Percentiles rank a stretch among this genome's conserved stretches.
phyloP scores from a whole-genome alignment of 2,113 vertebrate species.

The Polyodon spathula region DNA sequence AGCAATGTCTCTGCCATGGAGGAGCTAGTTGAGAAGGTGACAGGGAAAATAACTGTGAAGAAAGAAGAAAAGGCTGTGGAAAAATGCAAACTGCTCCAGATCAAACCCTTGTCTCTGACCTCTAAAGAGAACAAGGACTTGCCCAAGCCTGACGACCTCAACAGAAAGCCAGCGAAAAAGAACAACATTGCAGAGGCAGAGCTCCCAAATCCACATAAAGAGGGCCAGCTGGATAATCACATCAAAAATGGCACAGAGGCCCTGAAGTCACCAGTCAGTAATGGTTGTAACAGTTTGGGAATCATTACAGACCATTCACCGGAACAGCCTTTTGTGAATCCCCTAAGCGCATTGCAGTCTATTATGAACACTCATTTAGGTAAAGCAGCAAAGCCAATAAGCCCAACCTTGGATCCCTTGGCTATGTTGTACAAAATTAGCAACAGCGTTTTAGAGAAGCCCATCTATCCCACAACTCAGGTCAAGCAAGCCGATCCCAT shows the following conservation, averaged over 20 bases:
- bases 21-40: slow-evolving; percentile 93
- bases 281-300: slow-evolving; percentile 79
- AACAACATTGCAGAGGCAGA: slow-evolving; percentile 62
- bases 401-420: slow-evolving; percentile 81
- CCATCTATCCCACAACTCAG: slow-evolving; percentile 68
- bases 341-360: slow-evolving; percentile 90
- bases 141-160: slow-evolving; percentile 56
- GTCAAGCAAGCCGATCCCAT: slow-evolving; percentile 69
- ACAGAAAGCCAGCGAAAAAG: slow-evolving; percentile 51
- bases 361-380: slow-evolving; percentile 98
- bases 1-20: slow-evolving; percentile 96
- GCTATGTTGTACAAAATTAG: slow-evolving; percentile 94
- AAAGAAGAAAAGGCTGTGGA: slow-evolving; percentile 71
- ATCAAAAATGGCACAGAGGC: slow-evolving; percentile 72
- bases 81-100: slow-evolving; percentile 54
- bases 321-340: slow-evolving; percentile 87
- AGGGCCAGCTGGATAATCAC: slow-evolving; percentile 59
- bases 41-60: slow-evolving; percentile 77
- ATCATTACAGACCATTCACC: slow-evolving; percentile 93
- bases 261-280: slow-evolving; percentile 70
- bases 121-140: slow-evolving; percentile 74
- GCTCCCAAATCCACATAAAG: slow-evolving; percentile 71
- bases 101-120: slow-evolving; percentile 61
- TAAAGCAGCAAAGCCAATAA: slow-evolving; percentile 83
- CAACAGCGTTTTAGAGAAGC: slow-evolving; percentile 93